These are phyloP conservation scores for Crocidura indochinensis DNA, from an alignment of 2,797 vertebrate species.

Conservation along the genomic window DNA sequence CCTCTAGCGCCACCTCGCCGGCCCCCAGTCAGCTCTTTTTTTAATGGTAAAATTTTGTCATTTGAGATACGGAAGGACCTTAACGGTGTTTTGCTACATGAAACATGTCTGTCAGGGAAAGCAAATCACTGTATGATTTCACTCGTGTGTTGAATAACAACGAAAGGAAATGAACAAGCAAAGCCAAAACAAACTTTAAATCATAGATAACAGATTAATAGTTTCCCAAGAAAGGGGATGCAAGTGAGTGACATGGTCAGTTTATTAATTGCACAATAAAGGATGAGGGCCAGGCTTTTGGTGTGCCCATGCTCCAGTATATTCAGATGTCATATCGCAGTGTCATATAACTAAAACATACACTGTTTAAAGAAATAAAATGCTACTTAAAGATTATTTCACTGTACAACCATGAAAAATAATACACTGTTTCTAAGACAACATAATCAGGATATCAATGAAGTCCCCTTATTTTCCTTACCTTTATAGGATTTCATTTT, in stretches of 20 bases:
- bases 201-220: background rate
- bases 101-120: background rate
- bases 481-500: constrained; percentile 26
- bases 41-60: background rate
- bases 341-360: background rate
- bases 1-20: too few relatives aligned
- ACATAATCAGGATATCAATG: background rate
- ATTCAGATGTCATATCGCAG: background rate
- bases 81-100: background rate
- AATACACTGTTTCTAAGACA: background rate
- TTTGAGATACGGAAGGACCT: background rate
- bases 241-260: background rate
- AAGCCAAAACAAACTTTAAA: background rate
- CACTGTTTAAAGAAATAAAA: background rate
- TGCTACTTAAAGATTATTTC: background rate
- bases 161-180: background rate
- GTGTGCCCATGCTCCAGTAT: too few relatives aligned
- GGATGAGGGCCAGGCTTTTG: background rate
- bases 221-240: background rate
- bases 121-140: background rate
- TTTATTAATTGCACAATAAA: background rate
- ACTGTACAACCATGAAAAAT: background rate
- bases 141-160: background rate
- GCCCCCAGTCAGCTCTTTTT: background rate
- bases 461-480: constrained; percentile 56